Evolutionary conservation across 2,888 invertebrate genomes (phyloP).

Genomic region (Tuta absoluta): DNA sequence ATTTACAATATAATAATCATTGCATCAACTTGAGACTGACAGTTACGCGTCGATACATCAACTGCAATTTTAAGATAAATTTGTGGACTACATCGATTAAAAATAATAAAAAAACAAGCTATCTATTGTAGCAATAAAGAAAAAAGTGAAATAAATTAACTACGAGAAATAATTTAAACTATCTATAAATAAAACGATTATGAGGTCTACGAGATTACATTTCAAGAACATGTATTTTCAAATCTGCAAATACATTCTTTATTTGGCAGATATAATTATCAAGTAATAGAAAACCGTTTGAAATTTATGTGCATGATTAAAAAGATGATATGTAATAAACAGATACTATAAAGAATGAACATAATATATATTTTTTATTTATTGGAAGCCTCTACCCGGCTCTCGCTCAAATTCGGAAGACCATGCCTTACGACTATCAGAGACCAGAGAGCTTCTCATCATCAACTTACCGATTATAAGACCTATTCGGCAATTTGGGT

Average conservation of each 20-base stretch:
- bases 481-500: slow-evolving; percentile 89
- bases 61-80: not conserved
- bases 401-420: slow-evolving; percentile 59
- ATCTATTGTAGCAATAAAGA: not conserved
- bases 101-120: not conserved
- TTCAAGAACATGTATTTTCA: not conserved
- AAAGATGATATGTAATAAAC: not conserved
- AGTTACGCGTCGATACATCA: not conserved
- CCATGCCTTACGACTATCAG: slow-evolving; percentile 65
- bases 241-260: too few relatives aligned
- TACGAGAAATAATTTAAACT: not conserved
- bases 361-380: slow-evolving; percentile 39
- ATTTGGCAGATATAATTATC: too few relatives aligned
- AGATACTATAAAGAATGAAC: not conserved
- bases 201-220: not conserved
- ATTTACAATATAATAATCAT: not conserved
- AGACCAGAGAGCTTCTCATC: slow-evolving; percentile 69
- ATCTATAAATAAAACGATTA: not conserved
- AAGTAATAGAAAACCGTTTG: too few relatives aligned
- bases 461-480: slow-evolving; percentile 89
- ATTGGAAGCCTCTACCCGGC: slow-evolving; percentile 66
- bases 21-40: not conserved
- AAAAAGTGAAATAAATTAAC: not conserved
- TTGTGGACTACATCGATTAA: not conserved
- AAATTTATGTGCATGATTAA: not conserved